Conservation (phyloP, 2,888 invertebrate species). For the Sycophila texana region DNA sequence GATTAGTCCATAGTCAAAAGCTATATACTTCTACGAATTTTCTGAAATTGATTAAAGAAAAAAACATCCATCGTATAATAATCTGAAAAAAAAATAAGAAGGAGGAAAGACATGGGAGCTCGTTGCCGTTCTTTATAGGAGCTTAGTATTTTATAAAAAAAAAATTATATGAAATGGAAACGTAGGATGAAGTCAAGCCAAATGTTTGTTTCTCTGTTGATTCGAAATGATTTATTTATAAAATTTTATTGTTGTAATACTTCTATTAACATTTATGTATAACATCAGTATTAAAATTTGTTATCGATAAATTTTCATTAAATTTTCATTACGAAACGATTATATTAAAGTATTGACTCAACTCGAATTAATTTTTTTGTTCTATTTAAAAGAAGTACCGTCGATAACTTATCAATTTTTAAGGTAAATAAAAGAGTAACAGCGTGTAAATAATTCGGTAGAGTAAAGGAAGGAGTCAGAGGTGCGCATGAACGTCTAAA, state of each 20-base stretch:
- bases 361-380: background rate
- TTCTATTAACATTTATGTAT: no score
- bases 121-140: slow-evolving; percentile 40
- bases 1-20: slow-evolving; percentile 45
- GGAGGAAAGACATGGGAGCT: slow-evolving; percentile 12
- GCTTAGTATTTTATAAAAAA: slow-evolving; percentile 60
- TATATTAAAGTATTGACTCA: no score
- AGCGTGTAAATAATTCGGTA: slow-evolving; percentile 40
- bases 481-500: background rate
- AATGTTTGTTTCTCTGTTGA: background rate
- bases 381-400: background rate
- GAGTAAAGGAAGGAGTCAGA: slow-evolving; percentile 1
- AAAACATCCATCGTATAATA: slow-evolving; percentile 36
- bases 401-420: slow-evolving; percentile 27
- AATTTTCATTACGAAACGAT: no score
- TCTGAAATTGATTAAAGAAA: slow-evolving; percentile 47
- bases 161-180: slow-evolving; percentile 40
- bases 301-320: no score
- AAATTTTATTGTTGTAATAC: background rate
- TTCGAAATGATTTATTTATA: background rate
- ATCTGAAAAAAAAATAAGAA: slow-evolving; percentile 5
- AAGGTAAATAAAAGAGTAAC: slow-evolving; percentile 14
- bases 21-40: slow-evolving; percentile 50
- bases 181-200: slow-evolving; percentile 32
- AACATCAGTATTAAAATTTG: no score